Percentiles rank a stretch among this genome's conserved stretches.
phyloP scores from a whole-genome alignment of 2,113 vertebrate genomes.

The Dipodomys stephensi region DNA sequence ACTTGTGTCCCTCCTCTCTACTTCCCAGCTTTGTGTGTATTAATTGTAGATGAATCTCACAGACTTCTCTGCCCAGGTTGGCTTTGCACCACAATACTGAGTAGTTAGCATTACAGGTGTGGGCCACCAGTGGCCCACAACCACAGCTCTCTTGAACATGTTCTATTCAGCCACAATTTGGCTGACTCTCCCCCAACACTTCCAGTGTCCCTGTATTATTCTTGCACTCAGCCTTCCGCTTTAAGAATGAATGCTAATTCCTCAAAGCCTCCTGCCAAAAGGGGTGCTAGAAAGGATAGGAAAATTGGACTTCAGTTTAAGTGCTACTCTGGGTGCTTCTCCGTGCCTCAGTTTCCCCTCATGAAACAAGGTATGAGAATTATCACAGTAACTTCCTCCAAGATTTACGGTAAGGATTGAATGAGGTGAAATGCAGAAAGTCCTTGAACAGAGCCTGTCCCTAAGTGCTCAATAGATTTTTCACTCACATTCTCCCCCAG shows the following conservation, averaged over 20 bases:
- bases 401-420: background rate
- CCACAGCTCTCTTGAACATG: background rate
- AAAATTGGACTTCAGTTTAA: background rate
- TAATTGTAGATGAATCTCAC: too few species aligned
- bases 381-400: background rate
- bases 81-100: too few species aligned
- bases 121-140: too few species aligned
- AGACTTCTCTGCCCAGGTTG: too few species aligned
- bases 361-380: background rate
- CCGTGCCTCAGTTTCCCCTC: background rate
- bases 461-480: background rate
- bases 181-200: background rate
- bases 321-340: background rate
- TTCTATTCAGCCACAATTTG: background rate
- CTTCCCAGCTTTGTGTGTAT: too few species aligned
- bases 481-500: background rate
- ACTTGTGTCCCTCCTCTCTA: too few species aligned
- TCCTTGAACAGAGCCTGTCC: background rate
- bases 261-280: background rate
- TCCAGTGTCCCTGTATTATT: background rate
- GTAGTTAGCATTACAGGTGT: too few species aligned
- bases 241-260: background rate
- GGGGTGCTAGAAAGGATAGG: background rate
- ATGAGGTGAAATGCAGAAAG: fast-evolving
- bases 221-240: background rate